Evolutionary conservation across 2,888 invertebrate genomes (phyloP).

Genomic region (Drosophila parthenogenetica): DNA sequence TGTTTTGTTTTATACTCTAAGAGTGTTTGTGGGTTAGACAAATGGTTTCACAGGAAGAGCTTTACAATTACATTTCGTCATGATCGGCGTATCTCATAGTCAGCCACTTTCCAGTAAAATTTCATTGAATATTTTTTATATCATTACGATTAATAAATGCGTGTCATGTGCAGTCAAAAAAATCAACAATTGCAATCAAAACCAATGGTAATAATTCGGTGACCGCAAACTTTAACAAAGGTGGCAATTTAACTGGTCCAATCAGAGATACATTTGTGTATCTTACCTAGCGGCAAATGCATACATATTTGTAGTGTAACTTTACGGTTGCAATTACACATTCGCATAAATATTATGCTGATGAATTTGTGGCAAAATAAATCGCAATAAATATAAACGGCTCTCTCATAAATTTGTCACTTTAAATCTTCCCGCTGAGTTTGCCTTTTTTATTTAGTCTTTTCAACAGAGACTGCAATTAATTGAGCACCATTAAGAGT

Average conservation of each 20-base stretch:
- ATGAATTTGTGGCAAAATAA: conserved; percentile 40
- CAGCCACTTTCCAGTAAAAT: neutral
- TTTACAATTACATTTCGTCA: neutral
- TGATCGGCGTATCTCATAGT: neutral
- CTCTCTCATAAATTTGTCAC: conserved; percentile 57
- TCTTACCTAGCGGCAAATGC: neutral
- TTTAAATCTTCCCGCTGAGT: conserved; percentile 44
- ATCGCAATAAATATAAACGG: conserved; percentile 61
- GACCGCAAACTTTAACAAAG: conserved; percentile 50
- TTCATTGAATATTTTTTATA: neutral
- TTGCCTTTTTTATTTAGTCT: conserved; percentile 14
- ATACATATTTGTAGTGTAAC: conserved; percentile 4
- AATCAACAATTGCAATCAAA: conserved; percentile 12
- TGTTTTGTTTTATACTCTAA: no score
- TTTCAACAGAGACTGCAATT: conserved; percentile 68
- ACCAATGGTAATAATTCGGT: conserved; percentile 14
- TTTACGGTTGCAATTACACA: conserved; percentile 9
- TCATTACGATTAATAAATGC: conserved; percentile 10
- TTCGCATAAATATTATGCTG: conserved; percentile 24
- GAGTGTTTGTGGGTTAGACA: no score
- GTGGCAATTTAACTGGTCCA: conserved; percentile 43
- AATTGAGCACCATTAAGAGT: conserved; percentile 55
- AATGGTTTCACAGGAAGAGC: no score
- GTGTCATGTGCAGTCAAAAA: conserved; percentile 6
- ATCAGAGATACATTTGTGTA: neutral